phyloP scores from a whole-genome alignment of 2,113 vertebrate species.

The Pollachius pollachius region DNA sequence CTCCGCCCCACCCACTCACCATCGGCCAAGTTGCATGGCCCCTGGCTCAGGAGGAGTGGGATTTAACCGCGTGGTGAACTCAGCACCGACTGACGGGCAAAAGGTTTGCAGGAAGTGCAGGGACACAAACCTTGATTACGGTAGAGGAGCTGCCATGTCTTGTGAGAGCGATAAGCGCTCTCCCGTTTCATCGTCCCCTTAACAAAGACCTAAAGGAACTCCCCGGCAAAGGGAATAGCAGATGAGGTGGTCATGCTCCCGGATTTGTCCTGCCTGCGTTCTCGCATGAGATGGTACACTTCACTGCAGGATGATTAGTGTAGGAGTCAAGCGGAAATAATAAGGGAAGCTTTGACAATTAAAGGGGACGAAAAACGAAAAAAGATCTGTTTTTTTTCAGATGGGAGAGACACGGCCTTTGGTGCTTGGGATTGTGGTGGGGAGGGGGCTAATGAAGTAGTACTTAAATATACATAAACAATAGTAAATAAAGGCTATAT shows the following conservation, averaged over 20 bases:
- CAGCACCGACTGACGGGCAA: conserved; percentile 59
- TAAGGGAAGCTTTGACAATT: conserved; percentile 59
- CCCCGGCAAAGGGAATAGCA: conserved; percentile 68
- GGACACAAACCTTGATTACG: too few relatives aligned
- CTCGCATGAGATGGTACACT: conserved; percentile 52
- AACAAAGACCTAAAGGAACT: conserved; percentile 56
- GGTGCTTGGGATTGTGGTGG: neutral
- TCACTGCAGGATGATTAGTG: conserved; percentile 50
- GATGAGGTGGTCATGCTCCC: conserved; percentile 60
- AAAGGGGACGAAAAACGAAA: conserved; percentile 31
- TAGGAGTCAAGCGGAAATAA: conserved; percentile 15
- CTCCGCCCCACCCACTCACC: neutral
- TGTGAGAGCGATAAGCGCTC: conserved; percentile 50
- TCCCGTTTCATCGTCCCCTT: conserved; percentile 57
- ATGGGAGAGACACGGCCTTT: conserved; percentile 11
- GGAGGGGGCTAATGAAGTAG: neutral
- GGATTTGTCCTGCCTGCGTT: conserved; percentile 56
- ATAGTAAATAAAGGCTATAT: too few relatives aligned
- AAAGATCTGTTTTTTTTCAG: conserved; percentile 38
- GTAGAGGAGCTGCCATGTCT: conserved; percentile 30
- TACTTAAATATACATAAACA: too few relatives aligned
- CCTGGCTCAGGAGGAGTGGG: neutral
- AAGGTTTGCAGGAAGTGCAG: conserved; percentile 57
- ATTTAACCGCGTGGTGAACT: conserved; percentile 47
- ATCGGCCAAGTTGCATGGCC: too few relatives aligned